A percentile compares a stretch with the other conserved stretches of the same genome.
These are phyloP conservation scores for Lysandra coridon DNA, from an alignment of 2,888 invertebrate genomes.

Conservation along the genomic window DNA sequence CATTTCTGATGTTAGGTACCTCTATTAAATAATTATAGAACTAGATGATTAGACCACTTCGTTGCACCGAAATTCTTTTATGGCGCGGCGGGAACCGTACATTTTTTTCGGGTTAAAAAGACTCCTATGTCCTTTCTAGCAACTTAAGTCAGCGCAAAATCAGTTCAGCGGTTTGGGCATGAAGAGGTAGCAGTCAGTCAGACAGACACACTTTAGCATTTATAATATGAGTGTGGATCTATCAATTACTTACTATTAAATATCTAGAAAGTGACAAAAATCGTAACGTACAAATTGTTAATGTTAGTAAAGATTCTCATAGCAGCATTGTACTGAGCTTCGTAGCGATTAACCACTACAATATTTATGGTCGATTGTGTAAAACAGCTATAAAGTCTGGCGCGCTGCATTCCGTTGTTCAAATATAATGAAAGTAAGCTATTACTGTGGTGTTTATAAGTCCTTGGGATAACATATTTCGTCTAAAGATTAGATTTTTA, in stretches of 20 bases:
- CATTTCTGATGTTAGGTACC: not conserved
- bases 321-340: not conserved
- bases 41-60: too few species aligned
- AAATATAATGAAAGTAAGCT: not conserved
- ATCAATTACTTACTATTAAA: not conserved
- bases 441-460: not conserved
- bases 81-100: too few species aligned
- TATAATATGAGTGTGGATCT: not conserved
- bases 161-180: too few species aligned
- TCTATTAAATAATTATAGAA: too few species aligned
- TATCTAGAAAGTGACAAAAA: not conserved
- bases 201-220: not conserved
- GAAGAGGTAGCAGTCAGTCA: too few species aligned
- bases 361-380: conserved; percentile 16
- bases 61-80: too few species aligned
- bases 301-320: not conserved
- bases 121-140: too few species aligned
- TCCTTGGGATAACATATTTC: not conserved
- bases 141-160: too few species aligned
- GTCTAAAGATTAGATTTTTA: not conserved
- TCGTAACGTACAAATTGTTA: not conserved
- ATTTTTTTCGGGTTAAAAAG: too few species aligned
- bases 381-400: conserved; percentile 11
- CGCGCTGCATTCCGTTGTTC: not conserved
- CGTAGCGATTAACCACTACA: not conserved